Evolutionary conservation across 1,140 invertebrate genomes (phyloP), one percentile per base, ranked within the genome.

Genomic region (Tetragonula clypearis): DNA sequence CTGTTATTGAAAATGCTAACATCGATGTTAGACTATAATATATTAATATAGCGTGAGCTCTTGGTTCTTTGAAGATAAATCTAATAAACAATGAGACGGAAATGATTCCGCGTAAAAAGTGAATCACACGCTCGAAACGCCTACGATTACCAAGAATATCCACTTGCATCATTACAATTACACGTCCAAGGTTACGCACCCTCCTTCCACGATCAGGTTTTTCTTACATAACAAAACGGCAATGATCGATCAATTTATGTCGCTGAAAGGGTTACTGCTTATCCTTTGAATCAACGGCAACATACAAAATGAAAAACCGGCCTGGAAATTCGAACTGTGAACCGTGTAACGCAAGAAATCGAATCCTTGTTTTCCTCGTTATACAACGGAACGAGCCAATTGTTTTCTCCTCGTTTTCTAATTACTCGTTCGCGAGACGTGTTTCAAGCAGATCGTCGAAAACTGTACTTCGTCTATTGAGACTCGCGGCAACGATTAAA

Each of bases 181-280:
- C 21, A 55, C 53, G 14, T 30, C 21, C 86, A 86, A 88, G 84
- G 68, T 65, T 73, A 14, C 55, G 41, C 23, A 66, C 41, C 26
- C 66, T 69, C 15, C 4, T 35, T 30, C 1, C 26, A 11, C 30
- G 19, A 15, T 80, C 82, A 79, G 55, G 30, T 74, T 86, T 73
- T 83, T 58, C 23, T 82, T 86, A 49, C 58, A 56, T 86, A 89
- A 89, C 26, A 65, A 5, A 66, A 66, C 15, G 65, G 15, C 60
- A 6, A 65, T 21, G 35, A 88, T 79, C 85, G 84, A 89, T 49
- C 69, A 23, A 73, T 74, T 73, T 55, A 26, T 23, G 30, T 49
- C 9, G 4, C 23, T 11, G 23, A 35, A 74, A 68, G 21, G 26
- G 41, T 19, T 56, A 9, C 62, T 23, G 14, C 55, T 17, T 17